These are phyloP conservation scores for Clavelina lepadiformis DNA, from an alignment of 23 tunicate genomes.

Conservation along the genomic window DNA sequence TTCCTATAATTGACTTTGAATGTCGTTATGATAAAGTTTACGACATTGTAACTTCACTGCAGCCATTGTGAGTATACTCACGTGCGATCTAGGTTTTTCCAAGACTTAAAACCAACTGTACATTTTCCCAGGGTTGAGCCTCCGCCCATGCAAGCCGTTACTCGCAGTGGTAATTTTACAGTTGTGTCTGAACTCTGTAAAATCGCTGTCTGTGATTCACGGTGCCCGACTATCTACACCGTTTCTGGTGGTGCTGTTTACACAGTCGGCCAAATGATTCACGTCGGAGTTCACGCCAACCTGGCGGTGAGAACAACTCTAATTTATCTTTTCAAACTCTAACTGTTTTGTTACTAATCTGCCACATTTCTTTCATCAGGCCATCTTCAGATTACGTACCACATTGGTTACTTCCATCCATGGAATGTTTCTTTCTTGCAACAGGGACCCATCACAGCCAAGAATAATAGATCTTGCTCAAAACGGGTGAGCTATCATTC, in stretches of 20 bases:
- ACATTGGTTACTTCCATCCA: slow-evolving; percentile 9
- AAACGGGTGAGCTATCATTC: no score
- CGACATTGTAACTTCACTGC: slow-evolving; percentile 13
- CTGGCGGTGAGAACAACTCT: no score
- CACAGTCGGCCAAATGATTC: slow-evolving; percentile 27
- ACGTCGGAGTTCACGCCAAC: neutral
- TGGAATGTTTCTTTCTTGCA: slow-evolving; percentile 15
- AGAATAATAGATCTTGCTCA: no score
- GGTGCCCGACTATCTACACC: slow-evolving; percentile 8
- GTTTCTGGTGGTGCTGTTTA: slow-evolving; percentile 15
- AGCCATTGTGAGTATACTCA: slow-evolving; percentile 29
- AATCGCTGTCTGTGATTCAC: neutral
- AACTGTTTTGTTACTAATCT: no score
- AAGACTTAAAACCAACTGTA: no score
- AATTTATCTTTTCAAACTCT: no score
- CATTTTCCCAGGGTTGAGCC: no score
- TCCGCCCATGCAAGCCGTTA: no score
- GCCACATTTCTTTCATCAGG: no score
- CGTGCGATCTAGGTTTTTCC: no score
- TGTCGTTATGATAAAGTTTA: slow-evolving; percentile 25
- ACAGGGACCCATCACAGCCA: slow-evolving; percentile 2
- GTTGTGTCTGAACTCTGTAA: slow-evolving; percentile 12
- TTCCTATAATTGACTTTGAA: slow-evolving; percentile 25
- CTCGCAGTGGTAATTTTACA: slow-evolving; percentile 1
- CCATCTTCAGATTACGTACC: no score